Evolutionary conservation across 2,888 invertebrate species (phyloP).

Genomic region (Thymelicus sylvestris): DNA sequence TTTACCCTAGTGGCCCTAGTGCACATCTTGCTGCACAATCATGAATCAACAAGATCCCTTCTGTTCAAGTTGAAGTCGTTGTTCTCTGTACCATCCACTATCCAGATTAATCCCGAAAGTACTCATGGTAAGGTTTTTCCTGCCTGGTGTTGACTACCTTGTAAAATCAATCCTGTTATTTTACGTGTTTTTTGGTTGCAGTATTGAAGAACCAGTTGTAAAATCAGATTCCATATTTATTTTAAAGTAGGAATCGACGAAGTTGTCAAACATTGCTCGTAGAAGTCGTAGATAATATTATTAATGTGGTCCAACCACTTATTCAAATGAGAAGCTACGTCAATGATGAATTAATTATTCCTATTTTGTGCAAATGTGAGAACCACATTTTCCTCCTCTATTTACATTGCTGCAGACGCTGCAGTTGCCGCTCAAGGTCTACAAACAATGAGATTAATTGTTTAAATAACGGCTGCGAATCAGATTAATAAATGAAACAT

Average conservation of each 20-base stretch:
- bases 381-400: constrained; percentile 1
- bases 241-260: not conserved
- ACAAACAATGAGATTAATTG: not conserved
- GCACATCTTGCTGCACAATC: no score
- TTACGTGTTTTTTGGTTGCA: no score
- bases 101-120: no score
- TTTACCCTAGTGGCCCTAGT: no score
- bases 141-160: no score
- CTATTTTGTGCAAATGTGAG: constrained; percentile 8
- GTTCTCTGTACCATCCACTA: no score
- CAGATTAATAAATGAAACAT: not conserved
- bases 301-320: not conserved
- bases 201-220: no score
- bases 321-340: constrained; percentile 2
- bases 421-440: not conserved
- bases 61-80: no score
- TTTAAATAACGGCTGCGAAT: not conserved
- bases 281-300: not conserved
- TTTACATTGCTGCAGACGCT: not conserved
- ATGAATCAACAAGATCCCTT: no score
- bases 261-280: not conserved
- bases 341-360: constrained; percentile 5
- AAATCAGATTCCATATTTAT: no score
- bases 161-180: no score
- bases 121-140: no score